Percentiles rank a stretch among this genome's conserved stretches.
phyloP scores from a whole-genome alignment of 2,113 vertebrate genomes.

The Leuciscus idus region DNA sequence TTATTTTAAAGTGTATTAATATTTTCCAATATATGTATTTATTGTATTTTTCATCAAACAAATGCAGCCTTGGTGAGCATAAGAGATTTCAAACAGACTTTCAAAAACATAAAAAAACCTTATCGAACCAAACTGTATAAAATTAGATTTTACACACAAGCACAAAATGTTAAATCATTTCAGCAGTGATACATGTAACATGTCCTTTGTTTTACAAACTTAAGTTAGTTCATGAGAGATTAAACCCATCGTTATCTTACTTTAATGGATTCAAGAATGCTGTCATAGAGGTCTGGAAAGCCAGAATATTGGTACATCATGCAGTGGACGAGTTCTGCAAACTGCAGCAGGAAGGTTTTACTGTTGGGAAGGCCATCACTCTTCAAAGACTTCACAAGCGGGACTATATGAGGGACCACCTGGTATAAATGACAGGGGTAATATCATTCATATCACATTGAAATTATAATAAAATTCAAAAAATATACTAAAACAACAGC shows the following conservation, averaged over 20 bases:
- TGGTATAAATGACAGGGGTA: conserved; percentile 57
- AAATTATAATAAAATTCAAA: too few species aligned
- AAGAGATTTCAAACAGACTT: background rate
- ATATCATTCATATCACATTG: background rate
- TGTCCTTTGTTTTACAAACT: background rate
- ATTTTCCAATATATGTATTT: background rate
- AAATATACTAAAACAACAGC: background rate
- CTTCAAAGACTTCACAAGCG: conserved; percentile 86
- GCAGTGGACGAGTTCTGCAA: conserved; percentile 92
- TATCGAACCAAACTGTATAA: background rate
- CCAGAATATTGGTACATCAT: conserved; percentile 99
- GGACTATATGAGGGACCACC: conserved; percentile 89
- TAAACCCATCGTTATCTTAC: conserved; percentile 68
- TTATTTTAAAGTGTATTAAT: background rate
- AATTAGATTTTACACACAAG: background rate
- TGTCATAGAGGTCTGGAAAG: conserved; percentile 97
- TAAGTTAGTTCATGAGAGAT: background rate
- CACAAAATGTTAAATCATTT: background rate
- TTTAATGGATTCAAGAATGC: conserved; percentile 93
- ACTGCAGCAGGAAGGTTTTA: conserved; percentile 87
- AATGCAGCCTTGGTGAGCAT: background rate
- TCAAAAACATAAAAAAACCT: background rate
- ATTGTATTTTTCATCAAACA: background rate
- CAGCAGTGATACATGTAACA: background rate
- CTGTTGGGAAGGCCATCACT: conserved; percentile 87